Percentiles rank a stretch among this genome's conserved stretches.
These are phyloP conservation scores for Falco rusticolus DNA, from an alignment of 2,797 vertebrate species.

Conservation along the genomic window DNA sequence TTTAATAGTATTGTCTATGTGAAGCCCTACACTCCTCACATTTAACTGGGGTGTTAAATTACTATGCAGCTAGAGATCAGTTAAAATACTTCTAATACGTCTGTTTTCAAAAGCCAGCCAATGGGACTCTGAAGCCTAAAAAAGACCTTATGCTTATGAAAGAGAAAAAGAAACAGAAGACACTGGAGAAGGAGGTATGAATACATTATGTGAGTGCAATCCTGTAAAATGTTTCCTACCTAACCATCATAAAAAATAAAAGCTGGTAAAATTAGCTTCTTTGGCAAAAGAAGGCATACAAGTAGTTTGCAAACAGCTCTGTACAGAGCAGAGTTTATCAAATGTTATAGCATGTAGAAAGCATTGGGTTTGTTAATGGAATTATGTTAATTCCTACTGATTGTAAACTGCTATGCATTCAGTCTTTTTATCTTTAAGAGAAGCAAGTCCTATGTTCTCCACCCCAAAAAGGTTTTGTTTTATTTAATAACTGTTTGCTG, in stretches of 20 bases:
- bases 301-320: background rate
- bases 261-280: background rate
- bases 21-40: background rate
- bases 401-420: background rate
- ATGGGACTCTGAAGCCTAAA: conserved; percentile 72
- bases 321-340: background rate
- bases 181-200: conserved; percentile 90
- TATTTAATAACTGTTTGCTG: background rate
- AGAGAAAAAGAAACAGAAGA: conserved; percentile 85
- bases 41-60: background rate
- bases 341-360: background rate
- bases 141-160: conserved; percentile 73
- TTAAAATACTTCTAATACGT: background rate
- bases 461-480: background rate
- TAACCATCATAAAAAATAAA: background rate
- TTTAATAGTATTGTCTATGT: background rate
- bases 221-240: background rate
- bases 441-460: background rate
- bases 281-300: background rate
- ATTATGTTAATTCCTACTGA: background rate
- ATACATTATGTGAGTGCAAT: background rate
- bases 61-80: background rate
- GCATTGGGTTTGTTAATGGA: background rate
- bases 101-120: conserved; percentile 43
- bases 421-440: background rate